phyloP scores from a whole-genome alignment of 1,140 invertebrate species.

The Hylaeus anthracinus region DNA sequence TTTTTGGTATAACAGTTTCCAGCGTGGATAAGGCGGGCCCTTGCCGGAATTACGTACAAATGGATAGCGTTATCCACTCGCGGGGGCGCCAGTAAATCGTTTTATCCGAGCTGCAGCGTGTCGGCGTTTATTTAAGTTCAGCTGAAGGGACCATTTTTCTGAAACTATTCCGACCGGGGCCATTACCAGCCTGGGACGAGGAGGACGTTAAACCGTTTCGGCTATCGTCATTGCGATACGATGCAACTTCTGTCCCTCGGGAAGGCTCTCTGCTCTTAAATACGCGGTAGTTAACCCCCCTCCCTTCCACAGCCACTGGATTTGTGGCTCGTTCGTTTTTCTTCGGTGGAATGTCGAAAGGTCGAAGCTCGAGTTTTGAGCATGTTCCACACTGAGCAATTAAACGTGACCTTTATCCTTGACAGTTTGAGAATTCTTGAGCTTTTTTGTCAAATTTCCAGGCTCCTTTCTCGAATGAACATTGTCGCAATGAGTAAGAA shows the following conservation, averaged over 20 bases:
- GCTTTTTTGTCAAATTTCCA: too few species aligned
- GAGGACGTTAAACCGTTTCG: slow-evolving; percentile 70
- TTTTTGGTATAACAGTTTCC: slow-evolving; percentile 62
- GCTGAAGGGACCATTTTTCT: slow-evolving; percentile 72
- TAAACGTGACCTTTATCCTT: too few species aligned
- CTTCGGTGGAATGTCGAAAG: neutral
- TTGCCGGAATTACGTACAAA: slow-evolving; percentile 72
- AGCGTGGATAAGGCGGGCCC: slow-evolving; percentile 58
- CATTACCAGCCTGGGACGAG: slow-evolving; percentile 66
- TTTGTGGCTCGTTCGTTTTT: slow-evolving; percentile 14
- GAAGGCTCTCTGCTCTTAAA: slow-evolving; percentile 42
- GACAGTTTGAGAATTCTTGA: too few species aligned
- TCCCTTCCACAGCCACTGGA: neutral
- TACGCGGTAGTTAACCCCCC: slow-evolving; percentile 30
- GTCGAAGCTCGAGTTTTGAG: neutral
- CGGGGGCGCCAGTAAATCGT: slow-evolving; percentile 71
- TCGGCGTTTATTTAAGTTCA: slow-evolving; percentile 72
- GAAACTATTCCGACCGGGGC: slow-evolving; percentile 72
- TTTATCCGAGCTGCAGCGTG: slow-evolving; percentile 66
- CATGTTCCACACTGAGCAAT: too few species aligned
- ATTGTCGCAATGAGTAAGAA: too few species aligned
- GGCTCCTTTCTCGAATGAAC: too few species aligned
- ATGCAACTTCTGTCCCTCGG: slow-evolving; percentile 71
- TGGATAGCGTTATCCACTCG: slow-evolving; percentile 71
- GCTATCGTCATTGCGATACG: slow-evolving; percentile 61